Conservation (phyloP, 2,113 vertebrate species). For the Setophaga kirtlandii region DNA sequence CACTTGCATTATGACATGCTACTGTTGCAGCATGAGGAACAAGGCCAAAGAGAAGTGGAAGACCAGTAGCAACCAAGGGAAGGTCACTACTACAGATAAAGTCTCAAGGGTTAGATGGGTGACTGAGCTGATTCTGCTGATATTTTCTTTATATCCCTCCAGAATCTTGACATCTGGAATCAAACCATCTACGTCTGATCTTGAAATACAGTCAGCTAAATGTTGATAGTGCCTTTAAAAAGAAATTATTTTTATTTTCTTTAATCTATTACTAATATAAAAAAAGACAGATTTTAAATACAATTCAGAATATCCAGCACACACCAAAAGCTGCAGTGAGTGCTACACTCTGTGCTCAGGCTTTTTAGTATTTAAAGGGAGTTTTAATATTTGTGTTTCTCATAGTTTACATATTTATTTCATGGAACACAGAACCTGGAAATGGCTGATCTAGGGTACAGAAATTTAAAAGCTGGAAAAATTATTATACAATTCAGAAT, state of each 20-base stretch:
- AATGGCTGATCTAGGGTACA: not conserved
- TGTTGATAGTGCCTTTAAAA: not conserved
- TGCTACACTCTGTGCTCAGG: not conserved
- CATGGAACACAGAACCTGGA: not conserved
- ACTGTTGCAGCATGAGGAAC: not conserved
- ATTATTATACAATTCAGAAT: not conserved
- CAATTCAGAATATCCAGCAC: not conserved
- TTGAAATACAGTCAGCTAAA: not conserved
- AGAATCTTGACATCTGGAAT: not conserved
- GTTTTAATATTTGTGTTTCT: not conserved
- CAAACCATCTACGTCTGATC: not conserved
- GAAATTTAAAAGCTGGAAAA: not conserved
- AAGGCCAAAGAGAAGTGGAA: not conserved
- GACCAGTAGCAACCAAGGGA: not conserved
- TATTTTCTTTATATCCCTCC: not conserved
- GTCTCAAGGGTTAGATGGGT: not conserved
- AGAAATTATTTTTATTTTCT: not conserved
- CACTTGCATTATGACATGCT: fast-evolving
- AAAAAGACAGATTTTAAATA: not conserved
- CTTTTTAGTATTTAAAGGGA: not conserved
- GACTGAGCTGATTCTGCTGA: not conserved
- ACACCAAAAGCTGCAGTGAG: not conserved
- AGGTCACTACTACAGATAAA: not conserved
- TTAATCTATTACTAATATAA: not conserved
- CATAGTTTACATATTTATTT: not conserved